Evolutionary conservation across 2,113 vertebrate species (phyloP).

Genomic region (Scatophagus argus): DNA sequence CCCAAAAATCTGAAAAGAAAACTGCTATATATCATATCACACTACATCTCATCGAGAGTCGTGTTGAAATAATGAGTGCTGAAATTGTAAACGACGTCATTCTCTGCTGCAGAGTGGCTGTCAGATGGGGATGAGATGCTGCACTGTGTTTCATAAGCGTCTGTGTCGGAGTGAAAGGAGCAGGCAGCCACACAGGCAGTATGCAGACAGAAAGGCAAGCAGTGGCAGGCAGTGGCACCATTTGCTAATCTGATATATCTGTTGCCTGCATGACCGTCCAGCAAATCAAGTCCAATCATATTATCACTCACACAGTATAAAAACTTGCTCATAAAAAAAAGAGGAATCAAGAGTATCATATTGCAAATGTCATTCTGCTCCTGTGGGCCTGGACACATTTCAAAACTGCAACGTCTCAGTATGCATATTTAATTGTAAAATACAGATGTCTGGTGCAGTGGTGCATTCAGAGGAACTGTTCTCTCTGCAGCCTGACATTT

Average conservation of each 20-base stretch:
- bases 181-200: slow-evolving; percentile 1
- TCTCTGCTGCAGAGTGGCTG: slow-evolving; percentile 9
- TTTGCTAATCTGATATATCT: slow-evolving; percentile 32
- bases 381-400: not conserved
- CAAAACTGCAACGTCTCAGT: not conserved
- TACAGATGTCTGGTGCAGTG: not conserved
- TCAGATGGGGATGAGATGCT: slow-evolving; percentile 16
- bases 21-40: not conserved
- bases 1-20: not conserved
- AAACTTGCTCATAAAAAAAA: not conserved
- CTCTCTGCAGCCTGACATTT: not conserved
- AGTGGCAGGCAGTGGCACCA: slow-evolving; percentile 29
- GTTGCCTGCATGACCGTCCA: slow-evolving; percentile 23
- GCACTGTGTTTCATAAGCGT: not conserved
- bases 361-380: not conserved
- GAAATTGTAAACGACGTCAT: slow-evolving; percentile 1
- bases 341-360: not conserved
- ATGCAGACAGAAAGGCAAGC: slow-evolving; percentile 8
- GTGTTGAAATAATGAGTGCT: not conserved
- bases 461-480: not conserved
- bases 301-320: not conserved
- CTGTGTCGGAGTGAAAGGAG: slow-evolving; percentile 20
- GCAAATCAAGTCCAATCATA: slow-evolving; percentile 36
- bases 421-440: not conserved
- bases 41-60: not conserved